phyloP scores from a whole-genome alignment of 2,797 vertebrate species.

The Dermochelys coriacea region DNA sequence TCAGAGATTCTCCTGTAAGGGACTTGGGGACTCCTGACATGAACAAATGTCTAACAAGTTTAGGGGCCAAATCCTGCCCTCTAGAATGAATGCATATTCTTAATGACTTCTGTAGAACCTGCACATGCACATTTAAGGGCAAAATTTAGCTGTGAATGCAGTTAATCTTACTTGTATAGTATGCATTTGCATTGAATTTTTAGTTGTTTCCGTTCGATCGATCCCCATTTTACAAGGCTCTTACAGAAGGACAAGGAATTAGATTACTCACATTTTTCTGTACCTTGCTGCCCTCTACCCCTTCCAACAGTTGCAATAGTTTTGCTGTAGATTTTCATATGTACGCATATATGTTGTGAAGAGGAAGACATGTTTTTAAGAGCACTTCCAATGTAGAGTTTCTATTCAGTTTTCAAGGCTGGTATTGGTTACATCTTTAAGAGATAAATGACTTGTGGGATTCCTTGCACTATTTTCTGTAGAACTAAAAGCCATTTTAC shows the following conservation, averaged over 20 bases:
- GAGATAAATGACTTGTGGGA: neutral
- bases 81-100: neutral
- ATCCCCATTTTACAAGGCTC: neutral
- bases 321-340: neutral
- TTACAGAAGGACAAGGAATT: neutral
- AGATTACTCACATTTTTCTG: neutral
- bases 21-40: too few species aligned
- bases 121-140: neutral
- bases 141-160: neutral
- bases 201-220: neutral
- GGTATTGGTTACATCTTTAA: neutral
- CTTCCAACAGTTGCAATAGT: neutral
- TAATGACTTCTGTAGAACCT: neutral
- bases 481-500: neutral
- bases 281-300: neutral
- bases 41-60: neutral
- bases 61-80: neutral
- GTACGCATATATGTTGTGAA: neutral
- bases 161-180: neutral
- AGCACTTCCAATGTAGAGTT: neutral
- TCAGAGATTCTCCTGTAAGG: neutral
- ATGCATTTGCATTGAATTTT: neutral
- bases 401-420: neutral
- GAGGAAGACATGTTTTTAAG: neutral
- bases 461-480: neutral